A percentile compares a stretch with the other conserved stretches of the same genome.
Conservation (phyloP, 2,797 vertebrate genomes). For the Pseudomugil gertrudae region DNA sequence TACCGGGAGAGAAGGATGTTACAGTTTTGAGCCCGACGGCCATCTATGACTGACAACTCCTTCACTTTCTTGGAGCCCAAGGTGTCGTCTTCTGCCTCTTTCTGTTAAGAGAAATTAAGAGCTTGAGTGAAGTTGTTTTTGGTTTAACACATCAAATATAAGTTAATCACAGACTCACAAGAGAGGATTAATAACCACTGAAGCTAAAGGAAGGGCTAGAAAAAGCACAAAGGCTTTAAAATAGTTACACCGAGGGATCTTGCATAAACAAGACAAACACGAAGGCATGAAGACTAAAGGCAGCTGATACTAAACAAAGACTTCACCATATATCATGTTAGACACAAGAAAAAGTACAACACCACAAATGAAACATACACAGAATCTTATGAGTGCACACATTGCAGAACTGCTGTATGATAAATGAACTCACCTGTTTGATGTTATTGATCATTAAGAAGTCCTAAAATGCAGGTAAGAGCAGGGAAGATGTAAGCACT, state of each 20-base stretch:
- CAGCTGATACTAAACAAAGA: not conserved
- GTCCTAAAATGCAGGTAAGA: conserved; percentile 95
- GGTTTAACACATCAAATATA: not conserved
- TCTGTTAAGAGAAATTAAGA: conserved; percentile 60
- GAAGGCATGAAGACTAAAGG: conserved; percentile 14
- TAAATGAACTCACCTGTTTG: conserved; percentile 79
- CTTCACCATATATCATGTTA: not conserved
- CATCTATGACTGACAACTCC: conserved; percentile 97
- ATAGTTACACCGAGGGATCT: not conserved
- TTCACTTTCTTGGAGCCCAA: conserved; percentile 95
- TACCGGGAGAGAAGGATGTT: conserved; percentile 97
- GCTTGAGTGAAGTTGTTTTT: conserved; percentile 1
- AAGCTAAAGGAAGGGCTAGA: conserved; percentile 13
- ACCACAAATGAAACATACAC: not conserved
- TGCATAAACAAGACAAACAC: conserved; percentile 23
- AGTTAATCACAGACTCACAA: conserved; percentile 17
- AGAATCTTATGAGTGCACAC: conserved; percentile 11
- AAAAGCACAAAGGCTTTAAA: conserved; percentile 6
- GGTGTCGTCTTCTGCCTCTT: conserved; percentile 92
- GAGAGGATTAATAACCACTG: conserved; percentile 2
- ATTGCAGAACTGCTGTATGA: conserved; percentile 24
- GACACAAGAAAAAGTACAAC: conserved; percentile 7
- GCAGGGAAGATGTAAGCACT: conserved; percentile 89
- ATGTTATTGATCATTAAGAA: conserved; percentile 95
- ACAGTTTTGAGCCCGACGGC: conserved; percentile 97